phyloP scores from a whole-genome alignment of 2,888 invertebrate species.

The Rhagophthalmus giganteus region DNA sequence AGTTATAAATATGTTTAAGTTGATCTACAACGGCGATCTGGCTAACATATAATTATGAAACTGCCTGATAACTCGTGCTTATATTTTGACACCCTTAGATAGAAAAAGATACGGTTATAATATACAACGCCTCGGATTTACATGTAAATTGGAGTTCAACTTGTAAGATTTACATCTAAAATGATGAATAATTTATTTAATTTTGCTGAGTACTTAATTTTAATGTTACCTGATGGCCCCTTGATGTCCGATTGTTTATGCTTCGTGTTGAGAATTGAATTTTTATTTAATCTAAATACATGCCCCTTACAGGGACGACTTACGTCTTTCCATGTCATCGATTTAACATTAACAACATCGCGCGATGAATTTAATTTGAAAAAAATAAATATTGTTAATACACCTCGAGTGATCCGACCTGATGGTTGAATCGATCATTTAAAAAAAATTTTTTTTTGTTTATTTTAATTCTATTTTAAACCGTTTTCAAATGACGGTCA shows the following conservation, averaged over 20 bases:
- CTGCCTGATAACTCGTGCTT: conserved; percentile 34
- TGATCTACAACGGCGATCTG: conserved; percentile 26
- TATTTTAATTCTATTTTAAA: too few species aligned
- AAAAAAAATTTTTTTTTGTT: too few species aligned
- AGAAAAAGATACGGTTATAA: conserved; percentile 33
- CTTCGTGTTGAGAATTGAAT: not conserved
- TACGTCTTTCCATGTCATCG: too few species aligned
- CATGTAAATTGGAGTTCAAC: conserved; percentile 37
- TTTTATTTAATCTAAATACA: not conserved
- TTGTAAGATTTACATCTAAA: conserved; percentile 33
- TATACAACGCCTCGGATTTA: conserved; percentile 33
- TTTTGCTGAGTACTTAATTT: conserved; percentile 29
- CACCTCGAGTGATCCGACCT: too few species aligned
- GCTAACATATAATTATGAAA: conserved; percentile 37
- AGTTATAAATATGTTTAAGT: conserved; percentile 32
- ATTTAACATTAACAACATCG: too few species aligned
- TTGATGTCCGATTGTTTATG: not conserved
- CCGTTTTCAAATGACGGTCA: too few species aligned
- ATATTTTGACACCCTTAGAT: conserved; percentile 38
- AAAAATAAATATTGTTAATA: too few species aligned
- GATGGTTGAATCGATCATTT: too few species aligned
- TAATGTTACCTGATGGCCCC: conserved; percentile 2
- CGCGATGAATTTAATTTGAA: too few species aligned
- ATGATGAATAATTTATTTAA: conserved; percentile 28
- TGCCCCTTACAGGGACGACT: too few species aligned